These are phyloP conservation scores for Chinchilla lanigera DNA, from an alignment of 2,113 vertebrate species.

Conservation along the genomic window DNA sequence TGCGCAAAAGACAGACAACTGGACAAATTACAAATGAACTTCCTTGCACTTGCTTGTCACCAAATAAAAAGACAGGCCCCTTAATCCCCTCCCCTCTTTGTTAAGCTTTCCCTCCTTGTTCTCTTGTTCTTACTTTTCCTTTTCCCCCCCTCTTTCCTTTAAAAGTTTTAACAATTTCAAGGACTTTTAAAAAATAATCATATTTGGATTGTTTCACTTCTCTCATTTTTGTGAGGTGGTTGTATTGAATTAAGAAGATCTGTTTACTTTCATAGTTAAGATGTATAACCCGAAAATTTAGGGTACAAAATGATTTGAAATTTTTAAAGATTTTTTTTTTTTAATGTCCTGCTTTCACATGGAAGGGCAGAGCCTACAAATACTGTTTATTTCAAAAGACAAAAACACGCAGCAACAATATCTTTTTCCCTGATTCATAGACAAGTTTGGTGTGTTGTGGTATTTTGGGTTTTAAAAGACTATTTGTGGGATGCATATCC, in stretches of 20 bases:
- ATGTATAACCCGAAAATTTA: slow-evolving; percentile 44
- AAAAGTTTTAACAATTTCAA: slow-evolving; percentile 85
- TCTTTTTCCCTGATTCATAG: slow-evolving; percentile 82
- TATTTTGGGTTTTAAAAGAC: slow-evolving; percentile 78
- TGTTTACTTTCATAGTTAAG: slow-evolving; percentile 83
- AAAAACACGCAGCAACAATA: slow-evolving; percentile 82
- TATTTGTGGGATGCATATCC: slow-evolving; percentile 80
- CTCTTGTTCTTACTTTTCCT: slow-evolving; percentile 70
- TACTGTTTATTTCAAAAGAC: slow-evolving; percentile 74
- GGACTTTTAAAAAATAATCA: slow-evolving; percentile 84
- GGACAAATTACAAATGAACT: slow-evolving; percentile 86
- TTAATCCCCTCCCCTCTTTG: slow-evolving; percentile 44
- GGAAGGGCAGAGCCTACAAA: slow-evolving; percentile 85
- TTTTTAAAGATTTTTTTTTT: slow-evolving; percentile 72
- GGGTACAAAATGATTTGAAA: slow-evolving; percentile 69
- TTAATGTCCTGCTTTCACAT: slow-evolving; percentile 82
- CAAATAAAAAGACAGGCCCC: slow-evolving; percentile 91
- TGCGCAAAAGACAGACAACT: slow-evolving; percentile 94
- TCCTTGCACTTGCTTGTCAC: slow-evolving; percentile 92
- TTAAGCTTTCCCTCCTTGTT: slow-evolving; percentile 48
- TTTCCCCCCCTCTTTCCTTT: slow-evolving; percentile 62
- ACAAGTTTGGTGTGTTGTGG: slow-evolving; percentile 79
- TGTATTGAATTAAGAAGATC: slow-evolving; percentile 73
- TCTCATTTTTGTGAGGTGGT: slow-evolving; percentile 71
- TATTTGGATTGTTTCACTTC: slow-evolving; percentile 82